Evolutionary conservation across 1,140 invertebrate species (phyloP), one percentile per base, ranked within the genome.

Genomic region (Trinorchestia longiramus): DNA sequence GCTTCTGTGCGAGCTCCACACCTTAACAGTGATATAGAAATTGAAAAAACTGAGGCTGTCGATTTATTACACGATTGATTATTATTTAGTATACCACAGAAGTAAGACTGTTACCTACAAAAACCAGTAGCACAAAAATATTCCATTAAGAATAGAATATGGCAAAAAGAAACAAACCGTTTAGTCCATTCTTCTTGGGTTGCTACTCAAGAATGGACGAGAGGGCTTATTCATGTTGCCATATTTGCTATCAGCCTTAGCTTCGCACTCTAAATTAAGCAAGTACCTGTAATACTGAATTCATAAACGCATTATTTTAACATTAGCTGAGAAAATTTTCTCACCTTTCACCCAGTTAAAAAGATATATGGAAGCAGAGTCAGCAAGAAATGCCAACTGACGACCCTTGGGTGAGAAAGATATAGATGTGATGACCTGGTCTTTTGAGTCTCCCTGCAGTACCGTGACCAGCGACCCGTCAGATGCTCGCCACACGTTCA

Each of bases 331-430:
- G 28, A 57, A 77, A 77, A 11, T 1, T 23, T 0, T 57, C 96
- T 17, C 43, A 96, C 96, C 96, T 96, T 96, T 96, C 28, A 96
- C 95, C 96, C 96, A 96, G 44, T 96, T 96, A 53, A 96, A 96
- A n/a, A 96, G 44, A 44, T 96, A 95, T 44, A 96, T 95, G 23
- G 62, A 87, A 6, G 96, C 44, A 0, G 95, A 96, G 95, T 96
- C 96, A 15, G 96, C 96, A 3, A 96, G 95, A 28, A 96, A 96
- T 36, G 96, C 96, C 17, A 96, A 62, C 45, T 96, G 95, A n/a
- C 96, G 88, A 6, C 96, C 96, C 40, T 96, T 96, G 15, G 96
- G 96, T 19, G 96, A 96, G 94, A 96, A 96, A 53, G 91, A 96
- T 4, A 96, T 95, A 42, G 95, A 95, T 36, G 96, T 96, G 43